Evolutionary conservation across 1,140 invertebrate genomes (phyloP), one percentile per base, ranked within the genome.

Genomic region (Macrostomum lignano): DNA sequence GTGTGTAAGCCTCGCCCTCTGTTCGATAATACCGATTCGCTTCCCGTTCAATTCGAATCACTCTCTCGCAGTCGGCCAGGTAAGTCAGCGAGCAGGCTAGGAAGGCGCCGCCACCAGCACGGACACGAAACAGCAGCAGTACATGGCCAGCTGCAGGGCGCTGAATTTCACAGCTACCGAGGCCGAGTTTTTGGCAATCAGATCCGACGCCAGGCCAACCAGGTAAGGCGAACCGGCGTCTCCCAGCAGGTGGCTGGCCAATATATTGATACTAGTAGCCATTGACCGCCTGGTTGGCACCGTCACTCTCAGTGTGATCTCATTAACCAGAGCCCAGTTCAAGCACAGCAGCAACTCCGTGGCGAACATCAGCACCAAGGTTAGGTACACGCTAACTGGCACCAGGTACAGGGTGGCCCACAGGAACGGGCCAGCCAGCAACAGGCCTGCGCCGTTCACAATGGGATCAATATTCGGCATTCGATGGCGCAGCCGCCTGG

Each of bases 311-410:
- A 96, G 63, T 43, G 94, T 62, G 39, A 96, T 88, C 60, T 98
- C 88, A 31, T 84, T 78, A 36, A 93, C 81, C 51, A 96, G 73
- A 3, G 86, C 73, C 88, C 88, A 96, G 51, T 86, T 94, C 36
- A 94, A 64, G 62, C 91, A 94, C 41, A 96, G 63, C 41, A 58
- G 47, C 4, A 52, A 55, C 40, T 65, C 57, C 10, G 55, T 57
- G 32, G 65, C 37, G 40, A 66, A 65, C 33, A 69, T 58, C 17
- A 64, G 39, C 17, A 58, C 41, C 64, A 61, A 45, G 32, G n/a
- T n/a, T n/a, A n/a, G n/a, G n/a, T n/a, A n/a, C n/a, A n/a, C n/a
- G n/a, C n/a, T n/a, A n/a, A n/a, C n/a, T n/a, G n/a, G n/a, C n/a
- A n/a, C 71, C 28, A 70, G 47, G 21, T 76, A 46, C 21, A 73